These are phyloP conservation scores for Myathropa florea DNA, from an alignment of 2,888 invertebrate species.

Conservation along the genomic window DNA sequence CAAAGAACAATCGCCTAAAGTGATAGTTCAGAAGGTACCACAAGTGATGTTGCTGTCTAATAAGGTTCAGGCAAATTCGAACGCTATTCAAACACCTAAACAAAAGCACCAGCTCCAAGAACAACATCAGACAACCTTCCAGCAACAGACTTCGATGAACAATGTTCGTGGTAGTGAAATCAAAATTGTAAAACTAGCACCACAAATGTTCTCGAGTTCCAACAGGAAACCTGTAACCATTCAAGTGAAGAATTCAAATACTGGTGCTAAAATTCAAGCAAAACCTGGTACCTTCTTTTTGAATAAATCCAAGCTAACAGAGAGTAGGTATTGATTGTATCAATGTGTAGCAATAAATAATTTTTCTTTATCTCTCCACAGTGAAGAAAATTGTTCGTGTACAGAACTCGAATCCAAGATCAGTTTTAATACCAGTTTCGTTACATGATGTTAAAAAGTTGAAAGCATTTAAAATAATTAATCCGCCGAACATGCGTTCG, in stretches of 20 bases:
- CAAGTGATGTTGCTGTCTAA: constrained; percentile 70
- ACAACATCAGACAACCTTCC: constrained; percentile 13
- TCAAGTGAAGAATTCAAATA: constrained; percentile 72
- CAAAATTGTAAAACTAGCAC: constrained; percentile 72
- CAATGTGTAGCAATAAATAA: background rate
- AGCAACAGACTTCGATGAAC: constrained; percentile 19
- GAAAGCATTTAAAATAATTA: constrained; percentile 87
- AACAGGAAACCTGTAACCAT: constrained; percentile 72
- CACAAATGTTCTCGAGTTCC: constrained; percentile 64
- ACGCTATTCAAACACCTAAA: constrained; percentile 13
- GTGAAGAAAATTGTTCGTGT: constrained; percentile 73
- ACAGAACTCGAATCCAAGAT: constrained; percentile 82
- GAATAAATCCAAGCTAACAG: constrained; percentile 70
- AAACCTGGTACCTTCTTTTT: constrained; percentile 71
- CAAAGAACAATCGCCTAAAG: constrained; percentile 68
- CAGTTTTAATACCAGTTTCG: constrained; percentile 87
- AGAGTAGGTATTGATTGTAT: constrained; percentile 50
- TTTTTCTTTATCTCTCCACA: constrained; percentile 15
- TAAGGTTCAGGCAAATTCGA: constrained; percentile 28
- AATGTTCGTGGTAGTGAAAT: constrained; percentile 59
- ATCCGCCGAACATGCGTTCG: constrained; percentile 82
- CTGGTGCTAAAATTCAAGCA: constrained; percentile 71
- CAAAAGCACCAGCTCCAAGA: constrained; percentile 13
- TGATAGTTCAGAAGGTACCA: constrained; percentile 73
- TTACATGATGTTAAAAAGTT: constrained; percentile 87